These are phyloP conservation scores for Myiagra hebetior DNA, from an alignment of 2,113 vertebrate genomes.

Conservation along the genomic window DNA sequence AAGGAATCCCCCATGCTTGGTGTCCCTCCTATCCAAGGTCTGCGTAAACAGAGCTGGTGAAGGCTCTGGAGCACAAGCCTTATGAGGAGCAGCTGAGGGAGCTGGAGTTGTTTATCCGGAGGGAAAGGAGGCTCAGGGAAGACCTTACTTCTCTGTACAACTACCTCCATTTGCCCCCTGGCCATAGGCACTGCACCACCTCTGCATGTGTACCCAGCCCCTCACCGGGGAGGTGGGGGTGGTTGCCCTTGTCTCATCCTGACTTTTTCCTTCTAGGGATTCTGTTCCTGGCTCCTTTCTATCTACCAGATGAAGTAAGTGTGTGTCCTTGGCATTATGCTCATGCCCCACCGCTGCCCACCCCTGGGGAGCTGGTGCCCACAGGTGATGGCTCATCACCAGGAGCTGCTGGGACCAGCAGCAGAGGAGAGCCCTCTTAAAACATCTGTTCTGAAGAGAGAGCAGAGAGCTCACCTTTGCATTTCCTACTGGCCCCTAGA, in stretches of 20 bases:
- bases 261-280: constrained; percentile 78
- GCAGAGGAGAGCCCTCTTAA: not conserved
- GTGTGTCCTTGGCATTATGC: not conserved
- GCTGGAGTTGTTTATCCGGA: not conserved
- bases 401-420: not conserved
- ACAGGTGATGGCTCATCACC: not conserved
- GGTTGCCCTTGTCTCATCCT: not conserved
- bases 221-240: rapidly evolving
- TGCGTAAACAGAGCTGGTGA: not conserved
- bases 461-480: not conserved
- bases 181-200: not conserved
- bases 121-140: not conserved
- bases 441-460: not conserved
- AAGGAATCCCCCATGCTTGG: not conserved
- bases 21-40: not conserved
- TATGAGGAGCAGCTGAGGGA: not conserved
- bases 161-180: not conserved
- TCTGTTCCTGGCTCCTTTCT: constrained; percentile 92
- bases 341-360: rapidly evolving
- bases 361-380: not conserved
- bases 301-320: constrained; percentile 98
- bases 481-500: not conserved
- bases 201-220: rapidly evolving
- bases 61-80: not conserved
- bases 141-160: not conserved